Percentiles rank a stretch among this genome's conserved stretches.
phyloP scores from a whole-genome alignment of 2,888 invertebrate species.

The Epistrophe eligans region DNA sequence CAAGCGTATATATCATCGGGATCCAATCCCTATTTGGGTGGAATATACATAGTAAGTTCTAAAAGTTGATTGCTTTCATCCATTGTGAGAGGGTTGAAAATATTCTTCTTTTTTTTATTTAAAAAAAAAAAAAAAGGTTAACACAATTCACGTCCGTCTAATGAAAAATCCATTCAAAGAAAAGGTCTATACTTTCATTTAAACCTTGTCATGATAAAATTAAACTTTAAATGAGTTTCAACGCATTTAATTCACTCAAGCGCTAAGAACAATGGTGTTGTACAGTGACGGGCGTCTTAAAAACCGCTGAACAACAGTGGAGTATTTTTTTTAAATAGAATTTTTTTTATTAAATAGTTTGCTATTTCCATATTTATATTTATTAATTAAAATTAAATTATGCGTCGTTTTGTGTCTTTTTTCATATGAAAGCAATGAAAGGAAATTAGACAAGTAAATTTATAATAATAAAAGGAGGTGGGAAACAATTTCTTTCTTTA shows the following conservation, averaged over 20 bases:
- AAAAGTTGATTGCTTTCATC: not conserved
- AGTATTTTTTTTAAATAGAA: not conserved
- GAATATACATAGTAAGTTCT: not conserved
- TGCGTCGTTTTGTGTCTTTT: too few relatives aligned
- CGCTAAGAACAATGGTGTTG: not conserved
- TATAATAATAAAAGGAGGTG: too few relatives aligned
- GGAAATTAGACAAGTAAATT: too few relatives aligned
- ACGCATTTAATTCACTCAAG: conserved; percentile 68
- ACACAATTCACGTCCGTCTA: conserved; percentile 19
- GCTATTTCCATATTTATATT: too few relatives aligned
- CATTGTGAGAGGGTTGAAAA: not conserved
- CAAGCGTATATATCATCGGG: not conserved
- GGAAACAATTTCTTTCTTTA: too few relatives aligned
- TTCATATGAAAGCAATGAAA: too few relatives aligned
- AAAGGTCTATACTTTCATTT: conserved; percentile 10
- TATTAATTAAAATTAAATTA: too few relatives aligned
- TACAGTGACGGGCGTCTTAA: not conserved
- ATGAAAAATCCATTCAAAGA: conserved; percentile 39
- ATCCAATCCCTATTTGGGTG: not conserved
- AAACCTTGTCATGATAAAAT: conserved; percentile 9
- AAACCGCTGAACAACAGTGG: not conserved
- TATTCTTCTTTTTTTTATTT: not conserved
- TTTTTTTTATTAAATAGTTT: too few relatives aligned
- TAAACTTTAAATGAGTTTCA: conserved; percentile 52
- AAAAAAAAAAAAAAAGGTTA: not conserved